phyloP scores from a whole-genome alignment of 2,113 vertebrate genomes.

The Loxodonta africana region DNA sequence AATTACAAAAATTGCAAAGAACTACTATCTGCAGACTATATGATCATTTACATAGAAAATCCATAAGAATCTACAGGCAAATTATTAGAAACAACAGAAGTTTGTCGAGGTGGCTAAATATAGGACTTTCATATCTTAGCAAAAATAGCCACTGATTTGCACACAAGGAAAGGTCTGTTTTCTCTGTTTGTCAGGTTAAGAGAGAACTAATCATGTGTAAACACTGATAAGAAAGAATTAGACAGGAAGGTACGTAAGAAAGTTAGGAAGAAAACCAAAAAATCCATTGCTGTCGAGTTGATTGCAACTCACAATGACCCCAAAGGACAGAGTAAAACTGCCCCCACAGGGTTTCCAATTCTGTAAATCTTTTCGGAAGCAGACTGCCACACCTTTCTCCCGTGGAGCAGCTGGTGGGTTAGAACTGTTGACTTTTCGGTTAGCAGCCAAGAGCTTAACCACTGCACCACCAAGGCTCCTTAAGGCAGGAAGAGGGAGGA shows the following conservation, averaged over 20 bases:
- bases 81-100: background rate
- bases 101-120: background rate
- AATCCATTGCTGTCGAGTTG: no score
- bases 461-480: no score
- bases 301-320: no score
- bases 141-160: constrained; percentile 47
- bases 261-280: no score
- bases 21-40: background rate
- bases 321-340: no score
- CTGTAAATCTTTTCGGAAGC: no score
- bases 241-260: background rate
- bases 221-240: constrained; percentile 9
- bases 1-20: constrained; percentile 7
- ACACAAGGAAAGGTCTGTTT: background rate
- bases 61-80: background rate
- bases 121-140: background rate
- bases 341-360: no score
- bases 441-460: no score
- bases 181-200: background rate
- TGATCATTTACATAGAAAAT: background rate
- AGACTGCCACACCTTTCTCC: no score
- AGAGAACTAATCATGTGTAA: background rate
- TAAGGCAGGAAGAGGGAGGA: background rate
- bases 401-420: no score
- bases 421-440: no score